These are phyloP conservation scores for Tiphia femorata DNA, from an alignment of 2,888 invertebrate species.

Conservation along the genomic window DNA sequence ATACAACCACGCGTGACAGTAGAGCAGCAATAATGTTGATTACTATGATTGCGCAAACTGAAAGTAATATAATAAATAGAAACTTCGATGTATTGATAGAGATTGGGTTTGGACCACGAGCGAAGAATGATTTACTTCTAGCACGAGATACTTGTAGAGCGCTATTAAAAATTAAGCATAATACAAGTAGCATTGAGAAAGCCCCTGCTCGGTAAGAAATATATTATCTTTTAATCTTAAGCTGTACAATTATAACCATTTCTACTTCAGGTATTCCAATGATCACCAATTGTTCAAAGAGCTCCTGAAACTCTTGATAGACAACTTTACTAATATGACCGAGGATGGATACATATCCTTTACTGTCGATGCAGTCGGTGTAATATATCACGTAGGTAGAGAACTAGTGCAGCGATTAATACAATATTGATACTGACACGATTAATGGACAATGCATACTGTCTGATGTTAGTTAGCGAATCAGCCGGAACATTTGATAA, in stretches of 20 bases:
- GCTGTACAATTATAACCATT: conserved; percentile 4
- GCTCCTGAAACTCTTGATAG: conserved; percentile 69
- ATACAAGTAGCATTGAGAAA: conserved; percentile 61
- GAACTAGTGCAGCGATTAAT: too few species aligned
- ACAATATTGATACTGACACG: neutral
- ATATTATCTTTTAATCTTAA: neutral
- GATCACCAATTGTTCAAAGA: conserved; percentile 73
- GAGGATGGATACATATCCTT: conserved; percentile 73
- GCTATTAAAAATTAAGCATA: conserved; percentile 70
- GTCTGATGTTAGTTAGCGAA: conserved; percentile 70
- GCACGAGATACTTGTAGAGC: conserved; percentile 74
- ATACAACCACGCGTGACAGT: conserved; percentile 79
- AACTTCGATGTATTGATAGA: conserved; percentile 82
- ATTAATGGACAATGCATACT: conserved; percentile 9
- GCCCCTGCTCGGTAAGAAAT: conserved; percentile 58
- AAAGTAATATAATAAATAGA: conserved; percentile 74
- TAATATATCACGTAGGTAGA: conserved; percentile 73
- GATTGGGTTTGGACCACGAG: conserved; percentile 76
- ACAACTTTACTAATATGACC: conserved; percentile 67
- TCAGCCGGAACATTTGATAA: conserved; percentile 70
- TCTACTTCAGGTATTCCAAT: conserved; percentile 63
- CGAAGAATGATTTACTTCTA: conserved; percentile 71
- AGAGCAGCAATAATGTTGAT: conserved; percentile 82
- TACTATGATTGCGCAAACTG: conserved; percentile 79
- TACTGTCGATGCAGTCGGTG: conserved; percentile 73